Evolutionary conservation across 2,113 vertebrate genomes (phyloP).

Genomic region (Urocynchramus pylzowi): DNA sequence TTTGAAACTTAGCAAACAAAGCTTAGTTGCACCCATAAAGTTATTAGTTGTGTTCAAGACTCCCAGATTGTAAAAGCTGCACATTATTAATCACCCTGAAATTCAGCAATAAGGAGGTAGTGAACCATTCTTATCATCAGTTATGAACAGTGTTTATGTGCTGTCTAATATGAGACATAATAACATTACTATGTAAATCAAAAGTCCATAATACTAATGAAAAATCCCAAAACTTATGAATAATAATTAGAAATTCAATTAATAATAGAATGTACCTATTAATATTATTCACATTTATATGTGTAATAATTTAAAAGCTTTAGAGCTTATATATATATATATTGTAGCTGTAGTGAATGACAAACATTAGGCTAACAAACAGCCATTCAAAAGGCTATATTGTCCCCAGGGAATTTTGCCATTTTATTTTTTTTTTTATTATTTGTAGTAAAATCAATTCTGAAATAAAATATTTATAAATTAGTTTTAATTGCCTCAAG

Average conservation of each 20-base stretch:
- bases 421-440: neutral
- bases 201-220: constrained; percentile 48
- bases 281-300: constrained; percentile 14
- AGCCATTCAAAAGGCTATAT: neutral
- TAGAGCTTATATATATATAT: neutral
- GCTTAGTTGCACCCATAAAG: neutral
- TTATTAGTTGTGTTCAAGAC: neutral
- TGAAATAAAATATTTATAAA: constrained; percentile 4
- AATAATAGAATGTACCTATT: neutral
- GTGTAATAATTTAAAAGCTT: constrained; percentile 42
- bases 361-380: neutral
- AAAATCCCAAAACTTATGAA: constrained; percentile 8
- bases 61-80: neutral
- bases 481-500: neutral
- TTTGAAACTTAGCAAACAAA: neutral
- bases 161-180: constrained; percentile 10
- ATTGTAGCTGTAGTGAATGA: neutral
- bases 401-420: neutral
- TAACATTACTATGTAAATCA: constrained; percentile 49
- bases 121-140: constrained; percentile 18
- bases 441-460: neutral
- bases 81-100: neutral
- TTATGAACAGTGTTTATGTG: neutral
- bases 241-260: constrained; percentile 54
- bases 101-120: neutral